Evolutionary conservation across 2,113 vertebrate genomes (phyloP), one percentile per base, ranked within the genome.

Genomic region (Aphyosemion australe): DNA sequence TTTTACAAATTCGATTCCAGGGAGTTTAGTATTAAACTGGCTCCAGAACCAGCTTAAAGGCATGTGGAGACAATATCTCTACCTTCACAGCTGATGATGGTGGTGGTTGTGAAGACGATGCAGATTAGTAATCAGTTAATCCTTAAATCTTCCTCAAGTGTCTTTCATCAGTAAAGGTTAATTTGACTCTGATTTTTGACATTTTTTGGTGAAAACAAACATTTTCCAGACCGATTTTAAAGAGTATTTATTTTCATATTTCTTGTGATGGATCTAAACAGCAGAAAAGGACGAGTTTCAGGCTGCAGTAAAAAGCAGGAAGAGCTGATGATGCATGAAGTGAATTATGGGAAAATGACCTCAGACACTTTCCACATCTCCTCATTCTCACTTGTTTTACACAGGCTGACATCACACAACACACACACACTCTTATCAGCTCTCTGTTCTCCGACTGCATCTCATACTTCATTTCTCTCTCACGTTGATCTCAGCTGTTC

Each of bases 271-370:
- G 37, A 41, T 5, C 26, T 21, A 52, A 68, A 26, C 50, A 21
- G 50, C 34, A 34, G 53, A 62, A 32, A 26, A 18, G 8, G 26
- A 26, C 11, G 60, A 45, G 50, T 47, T 49, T 48, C 21, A 47
- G 18, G 52, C 47, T 42, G 51, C 60, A 16, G 26, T 52, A 51
- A 74, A 20, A 70, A 42, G n/a, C 26, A 48, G 45, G 7, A 37
- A 42, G 15, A 53, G 32, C 46, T 55, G 72, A 48, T 32, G 48
- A 20, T 12, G 50, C 69, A 0, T 34, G 31, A 64, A 49, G 60
- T 75, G 80, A 90, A 41, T 78, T 74, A 87, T 62, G 74, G 63
- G 72, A 58, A 71, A 54, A 85, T 84, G 75, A 88, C 47, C 77
- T 88, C 81, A 88, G 72, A 52, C 69, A 60, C 65, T 84, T 69